Percentiles rank a stretch among this genome's conserved stretches.
These are phyloP conservation scores for Zonotrichia leucophrys DNA, from an alignment of 2,113 vertebrate genomes.

Conservation along the genomic window DNA sequence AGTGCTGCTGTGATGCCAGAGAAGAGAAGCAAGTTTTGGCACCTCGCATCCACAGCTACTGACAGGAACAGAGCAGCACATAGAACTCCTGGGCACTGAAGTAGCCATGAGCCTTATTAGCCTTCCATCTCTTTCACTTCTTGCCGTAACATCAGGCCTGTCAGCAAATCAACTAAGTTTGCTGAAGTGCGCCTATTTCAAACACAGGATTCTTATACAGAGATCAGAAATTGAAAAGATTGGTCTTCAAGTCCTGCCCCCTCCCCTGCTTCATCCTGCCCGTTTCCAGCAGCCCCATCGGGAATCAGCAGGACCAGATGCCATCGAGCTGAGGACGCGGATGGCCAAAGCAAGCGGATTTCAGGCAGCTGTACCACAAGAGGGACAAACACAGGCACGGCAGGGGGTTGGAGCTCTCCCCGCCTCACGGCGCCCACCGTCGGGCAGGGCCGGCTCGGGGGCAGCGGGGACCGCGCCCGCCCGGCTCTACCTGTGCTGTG, in stretches of 20 bases:
- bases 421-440: not conserved
- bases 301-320: not conserved
- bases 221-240: not conserved
- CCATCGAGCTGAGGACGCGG: too few species aligned
- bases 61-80: not conserved
- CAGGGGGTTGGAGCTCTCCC: not conserved
- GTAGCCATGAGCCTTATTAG: not conserved
- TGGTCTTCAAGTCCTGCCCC: not conserved
- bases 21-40: not conserved
- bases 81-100: not conserved
- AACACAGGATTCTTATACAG: not conserved
- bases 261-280: too few species aligned
- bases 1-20: not conserved
- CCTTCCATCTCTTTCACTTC: not conserved
- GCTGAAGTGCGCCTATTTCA: not conserved
- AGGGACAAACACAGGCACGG: accelerated
- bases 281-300: not conserved
- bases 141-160: accelerated
- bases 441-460: too few species aligned
- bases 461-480: too few species aligned
- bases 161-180: not conserved
- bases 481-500: not conserved
- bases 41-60: not conserved
- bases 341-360: accelerated
- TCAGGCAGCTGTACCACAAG: not conserved